Base-by-base conservation (phyloP, 2,113 vertebrate species). In the Phoxinus phoxinus region DNA sequence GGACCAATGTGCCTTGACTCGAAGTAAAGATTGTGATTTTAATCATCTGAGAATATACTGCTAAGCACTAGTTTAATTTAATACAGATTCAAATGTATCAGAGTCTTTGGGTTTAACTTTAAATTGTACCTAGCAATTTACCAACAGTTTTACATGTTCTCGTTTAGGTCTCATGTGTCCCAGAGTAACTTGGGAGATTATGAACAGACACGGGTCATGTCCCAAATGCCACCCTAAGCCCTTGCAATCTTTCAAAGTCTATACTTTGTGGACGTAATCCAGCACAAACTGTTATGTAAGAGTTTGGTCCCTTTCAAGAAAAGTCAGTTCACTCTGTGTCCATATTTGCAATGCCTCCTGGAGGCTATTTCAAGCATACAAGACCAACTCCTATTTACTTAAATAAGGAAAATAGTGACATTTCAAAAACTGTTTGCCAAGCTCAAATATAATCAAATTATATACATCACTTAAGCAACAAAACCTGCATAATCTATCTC, bases 71-170 rank as follows among this genome's bases (percentile, higher is more conserved):
- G 3, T 81, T 19, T 67, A 27, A 67, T 67, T 67, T 48, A 17
- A 44, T 80, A 35, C 19, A 63, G 77, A 41, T 61, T 12, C 23
- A 25, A 44, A 9, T 44, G 13, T 67, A 67, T 23, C 48, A 23
- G 27, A 53, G 5, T 21, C 11, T 81, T 65, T 27, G 59, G 59
- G 19, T 65, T 67, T 21, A 51, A n/a, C 15, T 61, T 9, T 5
- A 44, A 44, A 44, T 23, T 51, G 44, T 41, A 81, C 37, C 23
- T 51, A 67, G 79, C 41, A 81, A 80, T 80, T 78, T 37, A 61
- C 23, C 23, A 61, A 61, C 56, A 13, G 21, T 10, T 61, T 44
- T 41, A 59, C 15, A 32, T 11, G 58, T 63, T 61, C 23, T 35
- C 56, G 17, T 78, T 78, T 37, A 78, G 4, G 23, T 44, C 61